Percentiles rank a stretch among this genome's conserved stretches.
Conservation (phyloP, 1,140 invertebrate genomes). For the Drosophila yakuba region DNA sequence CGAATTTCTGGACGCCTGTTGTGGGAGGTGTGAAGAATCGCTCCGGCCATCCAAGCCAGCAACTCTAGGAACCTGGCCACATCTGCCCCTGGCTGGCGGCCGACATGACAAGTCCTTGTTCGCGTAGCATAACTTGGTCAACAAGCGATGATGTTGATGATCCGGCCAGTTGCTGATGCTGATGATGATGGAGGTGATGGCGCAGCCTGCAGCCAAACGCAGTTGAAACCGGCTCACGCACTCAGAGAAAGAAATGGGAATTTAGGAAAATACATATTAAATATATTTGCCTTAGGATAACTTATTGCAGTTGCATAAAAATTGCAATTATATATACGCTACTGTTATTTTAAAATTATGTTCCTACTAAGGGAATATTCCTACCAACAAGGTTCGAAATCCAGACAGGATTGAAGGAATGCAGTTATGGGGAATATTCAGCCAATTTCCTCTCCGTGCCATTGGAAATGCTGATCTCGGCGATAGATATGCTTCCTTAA, state of each 20-base stretch:
- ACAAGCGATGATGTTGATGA: conserved; percentile 53
- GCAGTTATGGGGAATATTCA: neutral
- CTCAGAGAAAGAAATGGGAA: neutral
- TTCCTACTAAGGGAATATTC: neutral
- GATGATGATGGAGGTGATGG: conserved; percentile 51
- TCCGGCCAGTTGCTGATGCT: conserved; percentile 45
- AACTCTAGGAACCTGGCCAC: conserved; percentile 41
- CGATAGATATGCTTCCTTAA: conserved; percentile 71
- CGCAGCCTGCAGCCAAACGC: conserved; percentile 34
- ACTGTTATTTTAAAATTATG: neutral
- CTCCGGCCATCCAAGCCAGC: conserved; percentile 13
- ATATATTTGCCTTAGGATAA: too few relatives aligned
- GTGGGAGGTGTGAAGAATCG: conserved; percentile 75
- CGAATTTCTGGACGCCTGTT: conserved; percentile 58
- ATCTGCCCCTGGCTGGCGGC: conserved; percentile 45
- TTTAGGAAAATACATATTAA: neutral
- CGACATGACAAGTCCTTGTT: conserved; percentile 74
- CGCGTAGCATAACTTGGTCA: conserved; percentile 72
- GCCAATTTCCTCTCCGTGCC: conserved; percentile 11
- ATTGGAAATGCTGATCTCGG: conserved; percentile 32
- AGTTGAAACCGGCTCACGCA: conserved; percentile 48
- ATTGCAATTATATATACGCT: too few relatives aligned
- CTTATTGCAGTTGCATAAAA: too few relatives aligned
- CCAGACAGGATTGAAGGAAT: neutral
- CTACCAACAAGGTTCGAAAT: too few relatives aligned